Evolutionary conservation across 2,797 vertebrate species (phyloP).

Genomic region (Silurus aristotelis): DNA sequence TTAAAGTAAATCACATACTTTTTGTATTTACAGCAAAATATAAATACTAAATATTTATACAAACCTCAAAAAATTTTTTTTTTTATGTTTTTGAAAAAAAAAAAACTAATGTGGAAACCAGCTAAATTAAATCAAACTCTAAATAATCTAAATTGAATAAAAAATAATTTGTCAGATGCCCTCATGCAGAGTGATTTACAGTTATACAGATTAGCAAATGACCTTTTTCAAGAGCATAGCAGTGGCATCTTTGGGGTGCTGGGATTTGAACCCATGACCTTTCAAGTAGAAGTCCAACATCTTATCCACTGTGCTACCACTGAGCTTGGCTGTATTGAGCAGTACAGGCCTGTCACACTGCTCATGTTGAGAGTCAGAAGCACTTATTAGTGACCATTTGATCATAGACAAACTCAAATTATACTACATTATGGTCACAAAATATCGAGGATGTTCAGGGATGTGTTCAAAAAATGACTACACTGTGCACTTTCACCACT

Average conservation of each 20-base stretch:
- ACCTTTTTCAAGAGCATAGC: too few relatives aligned
- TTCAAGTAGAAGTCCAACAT: too few relatives aligned
- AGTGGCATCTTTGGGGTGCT: too few relatives aligned
- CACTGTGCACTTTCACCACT: slow-evolving; percentile 55
- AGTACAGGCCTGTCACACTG: slow-evolving; percentile 18
- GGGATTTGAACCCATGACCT: too few relatives aligned
- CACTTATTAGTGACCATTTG: slow-evolving; percentile 37
- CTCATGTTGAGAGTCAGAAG: slow-evolving; percentile 30
- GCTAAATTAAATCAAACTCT: background rate
- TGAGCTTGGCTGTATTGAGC: background rate
- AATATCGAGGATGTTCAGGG: slow-evolving; percentile 51
- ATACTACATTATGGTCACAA: slow-evolving; percentile 37
- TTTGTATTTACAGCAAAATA: background rate
- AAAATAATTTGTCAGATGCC: background rate
- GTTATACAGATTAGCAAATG: too few relatives aligned
- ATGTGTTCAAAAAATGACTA: slow-evolving; percentile 43
- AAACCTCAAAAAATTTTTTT: background rate
- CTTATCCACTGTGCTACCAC: too few relatives aligned
- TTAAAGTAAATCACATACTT: background rate
- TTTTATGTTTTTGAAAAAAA: background rate
- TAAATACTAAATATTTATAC: slow-evolving; percentile 3
- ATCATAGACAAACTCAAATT: slow-evolving; percentile 40
- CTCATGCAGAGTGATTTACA: too few relatives aligned
- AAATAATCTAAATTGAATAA: slow-evolving; percentile 10
- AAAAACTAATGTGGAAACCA: background rate